Evolutionary conservation across 2,888 invertebrate genomes (phyloP), one percentile per base, ranked within the genome.

Genomic region (Lutraria lutraria): DNA sequence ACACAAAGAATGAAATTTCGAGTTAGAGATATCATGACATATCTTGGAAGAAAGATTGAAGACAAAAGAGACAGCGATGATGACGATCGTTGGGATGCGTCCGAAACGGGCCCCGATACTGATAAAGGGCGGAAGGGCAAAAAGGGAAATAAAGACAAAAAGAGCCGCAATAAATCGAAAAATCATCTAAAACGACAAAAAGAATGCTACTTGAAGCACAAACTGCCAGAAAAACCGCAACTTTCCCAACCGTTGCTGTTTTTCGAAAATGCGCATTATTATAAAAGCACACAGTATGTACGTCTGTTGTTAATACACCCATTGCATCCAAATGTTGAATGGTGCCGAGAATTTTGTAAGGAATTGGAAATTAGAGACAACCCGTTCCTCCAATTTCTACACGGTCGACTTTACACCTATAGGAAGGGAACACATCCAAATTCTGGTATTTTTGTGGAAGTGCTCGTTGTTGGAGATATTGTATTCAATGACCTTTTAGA

Each of bases 231-330:
- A 60, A 90, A 91, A 60, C 83, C 81, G 19, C 56, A 86, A 25
- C 83, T 87, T 31, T 85, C 88, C 0, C 63, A 87, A 2, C 92
- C 92, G 19, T 25, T 90, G n/a, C 56, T 93, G 31, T 93, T 92
- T 81, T 93, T 93, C 54, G 93, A 93, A 72, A 92, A 92, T 79
- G 92, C 93, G 0, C 93, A 93, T 81, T 83, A 85, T 68, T 93
- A 92, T 54, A 92, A 92, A 0, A 80, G 86, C 4, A 91, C 89
- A 19, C 93, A 93, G 53, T 93, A 93, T 60, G 93, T 90, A 0
- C 86, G 93, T n/a, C 81, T 93, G 21, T 31, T 93, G 1, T 81
- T 93, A 4, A 82, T 92, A 16, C 84, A 91, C 52, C 84, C 87
- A 16, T 85, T 86, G 56, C 90, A 92, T 63, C 88, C 89, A 2